These are phyloP conservation scores for Spisula solida DNA, from an alignment of 2,888 invertebrate species.

Conservation along the genomic window DNA sequence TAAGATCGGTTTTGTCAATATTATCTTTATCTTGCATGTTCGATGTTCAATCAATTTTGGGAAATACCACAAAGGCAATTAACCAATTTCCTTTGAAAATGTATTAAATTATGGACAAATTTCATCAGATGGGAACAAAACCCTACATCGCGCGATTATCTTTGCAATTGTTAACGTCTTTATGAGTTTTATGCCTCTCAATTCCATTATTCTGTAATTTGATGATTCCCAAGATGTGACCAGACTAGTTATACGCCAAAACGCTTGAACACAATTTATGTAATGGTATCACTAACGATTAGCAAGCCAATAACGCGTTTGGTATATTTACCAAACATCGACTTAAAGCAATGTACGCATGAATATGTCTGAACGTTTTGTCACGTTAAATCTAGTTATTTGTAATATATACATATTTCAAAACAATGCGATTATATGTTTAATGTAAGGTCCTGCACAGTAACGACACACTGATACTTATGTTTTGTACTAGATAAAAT, in stretches of 20 bases:
- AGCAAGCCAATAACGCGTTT: neutral
- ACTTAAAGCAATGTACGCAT: neutral
- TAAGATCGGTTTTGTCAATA: neutral
- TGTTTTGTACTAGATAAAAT: too few relatives aligned
- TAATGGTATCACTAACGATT: neutral
- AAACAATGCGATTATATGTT: too few relatives aligned
- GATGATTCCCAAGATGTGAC: neutral
- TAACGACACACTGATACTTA: too few relatives aligned
- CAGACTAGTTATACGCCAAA: neutral
- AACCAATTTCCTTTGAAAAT: neutral
- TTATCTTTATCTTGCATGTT: neutral
- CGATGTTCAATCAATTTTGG: neutral
- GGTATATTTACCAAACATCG: neutral
- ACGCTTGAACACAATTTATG: neutral
- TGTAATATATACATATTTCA: too few relatives aligned
- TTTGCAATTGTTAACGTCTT: neutral
- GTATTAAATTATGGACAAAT: slow-evolving; percentile 12
- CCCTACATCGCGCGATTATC: neutral
- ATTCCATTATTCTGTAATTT: slow-evolving; percentile 1
- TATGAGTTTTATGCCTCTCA: neutral
- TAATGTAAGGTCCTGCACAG: too few relatives aligned
- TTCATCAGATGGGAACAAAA: neutral
- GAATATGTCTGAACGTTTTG: too few relatives aligned
- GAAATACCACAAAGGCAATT: neutral
- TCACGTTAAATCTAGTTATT: too few relatives aligned